Evolutionary conservation across 2,797 vertebrate genomes (phyloP), one percentile per base, ranked within the genome.

Genomic region (Moxostoma hubbsi): DNA sequence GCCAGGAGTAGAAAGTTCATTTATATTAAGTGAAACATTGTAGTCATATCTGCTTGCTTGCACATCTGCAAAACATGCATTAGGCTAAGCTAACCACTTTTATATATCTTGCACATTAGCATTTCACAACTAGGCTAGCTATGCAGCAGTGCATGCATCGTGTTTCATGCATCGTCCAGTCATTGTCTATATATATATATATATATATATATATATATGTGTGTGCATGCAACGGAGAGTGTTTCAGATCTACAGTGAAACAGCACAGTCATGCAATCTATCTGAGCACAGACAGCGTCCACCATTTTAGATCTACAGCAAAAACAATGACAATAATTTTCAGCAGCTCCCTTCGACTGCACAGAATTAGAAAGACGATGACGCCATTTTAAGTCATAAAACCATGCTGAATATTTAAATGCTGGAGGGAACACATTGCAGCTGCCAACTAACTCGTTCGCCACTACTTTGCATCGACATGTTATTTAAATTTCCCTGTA

Each of bases 221-320:
- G n/a, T n/a, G n/a, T 9, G 8, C 57, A n/a, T 54, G 50, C 66
- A 36, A 50, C 11, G 49, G 16, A 7, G n/a, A 16, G 47, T 4
- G 47, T 50, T 58, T 7, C 16, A 9, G 0, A 63, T n/a, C 4
- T n/a, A 18, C 15, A 72, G 6, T 3, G 1, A 45, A 45, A 67
- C 36, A 13, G 50, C 58, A 53, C 36, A 10, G 50, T 15, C 51
- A 43, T 45, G 45, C 70, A 36, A 36, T 36, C 2, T 68, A n/a
- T 70, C 61, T 53, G 16, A 12, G 10, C 45, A 51, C 6, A 51
- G 71, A 45, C 61, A 71, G 66, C 70, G 82, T 86, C 86, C 87
- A 84, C 87, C 86, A 88, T 88, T 87, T 88, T 89, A 87, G 73
- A 80, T 81, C 79, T 65, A 80, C 75, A 81, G 83, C 55, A 77